phyloP scores from a whole-genome alignment of 2,113 vertebrate genomes.

The Dolichotis patagonum region DNA sequence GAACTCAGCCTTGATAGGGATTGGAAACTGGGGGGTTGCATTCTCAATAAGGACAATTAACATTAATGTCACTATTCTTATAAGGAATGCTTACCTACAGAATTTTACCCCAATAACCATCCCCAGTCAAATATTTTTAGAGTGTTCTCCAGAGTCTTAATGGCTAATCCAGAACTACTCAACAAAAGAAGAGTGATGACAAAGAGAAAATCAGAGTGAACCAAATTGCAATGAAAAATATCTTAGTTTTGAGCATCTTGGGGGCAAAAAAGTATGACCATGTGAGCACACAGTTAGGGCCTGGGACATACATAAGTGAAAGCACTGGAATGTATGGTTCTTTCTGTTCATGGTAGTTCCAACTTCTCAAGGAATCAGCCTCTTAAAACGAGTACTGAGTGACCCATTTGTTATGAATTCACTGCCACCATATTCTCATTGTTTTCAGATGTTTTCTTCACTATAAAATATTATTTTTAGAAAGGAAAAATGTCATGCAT shows the following conservation, averaged over 20 bases:
- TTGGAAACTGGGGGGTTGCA: not conserved
- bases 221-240: not conserved
- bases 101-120: not conserved
- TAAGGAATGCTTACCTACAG: not conserved
- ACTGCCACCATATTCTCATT: not conserved
- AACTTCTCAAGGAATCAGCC: not conserved
- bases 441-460: not conserved
- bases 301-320: not conserved
- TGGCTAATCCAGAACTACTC: not conserved
- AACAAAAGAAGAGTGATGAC: not conserved
- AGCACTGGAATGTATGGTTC: not conserved
- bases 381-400: not conserved
- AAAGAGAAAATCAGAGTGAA: not conserved
- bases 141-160: not conserved
- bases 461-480: constrained; percentile 27
- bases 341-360: not conserved
- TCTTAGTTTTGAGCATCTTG: not conserved
- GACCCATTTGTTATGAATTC: not conserved
- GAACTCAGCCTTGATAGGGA: not conserved
- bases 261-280: not conserved
- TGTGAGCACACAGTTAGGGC: not conserved
- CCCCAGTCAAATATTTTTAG: not conserved
- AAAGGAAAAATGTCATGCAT: not conserved
- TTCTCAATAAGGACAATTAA: not conserved
- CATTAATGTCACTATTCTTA: not conserved